A percentile compares a stretch with the other conserved stretches of the same genome.
These are phyloP conservation scores for Peromyscus attwateri DNA, from an alignment of 2,797 vertebrate genomes.

Conservation along the genomic window DNA sequence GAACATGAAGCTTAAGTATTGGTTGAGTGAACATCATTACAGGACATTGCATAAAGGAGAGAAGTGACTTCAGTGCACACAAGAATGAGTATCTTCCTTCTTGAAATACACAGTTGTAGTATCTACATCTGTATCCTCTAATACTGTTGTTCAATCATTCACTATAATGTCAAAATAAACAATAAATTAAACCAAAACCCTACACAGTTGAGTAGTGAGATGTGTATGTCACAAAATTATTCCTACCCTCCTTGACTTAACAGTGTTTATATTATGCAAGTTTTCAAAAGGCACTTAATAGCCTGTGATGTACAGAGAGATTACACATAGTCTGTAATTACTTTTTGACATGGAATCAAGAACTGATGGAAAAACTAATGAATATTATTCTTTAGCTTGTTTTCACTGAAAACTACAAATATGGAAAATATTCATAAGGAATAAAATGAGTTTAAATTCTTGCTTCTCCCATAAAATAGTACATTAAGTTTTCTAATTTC, in stretches of 20 bases:
- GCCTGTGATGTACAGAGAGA: conserved; percentile 49
- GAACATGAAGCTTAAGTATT: conserved; percentile 13
- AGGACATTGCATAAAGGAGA: not conserved
- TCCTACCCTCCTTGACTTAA: conserved; percentile 26
- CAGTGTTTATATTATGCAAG: conserved; percentile 25
- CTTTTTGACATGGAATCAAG: conserved; percentile 66
- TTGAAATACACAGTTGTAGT: not conserved
- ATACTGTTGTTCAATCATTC: not conserved
- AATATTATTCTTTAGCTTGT: conserved; percentile 26
- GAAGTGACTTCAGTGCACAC: not conserved
- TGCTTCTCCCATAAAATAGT: conserved; percentile 33
- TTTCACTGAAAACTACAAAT: conserved; percentile 25
- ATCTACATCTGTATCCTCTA: not conserved
- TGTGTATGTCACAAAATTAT: conserved; percentile 26
- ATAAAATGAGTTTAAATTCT: not conserved
- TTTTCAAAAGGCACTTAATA: conserved; percentile 48
- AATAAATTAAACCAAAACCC: conserved; percentile 52
- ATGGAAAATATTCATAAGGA: not conserved
- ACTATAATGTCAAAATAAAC: conserved; percentile 46
- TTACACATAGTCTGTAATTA: conserved; percentile 46
- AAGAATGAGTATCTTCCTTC: not conserved
- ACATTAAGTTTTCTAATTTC: conserved; percentile 33
- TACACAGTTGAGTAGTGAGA: not conserved
- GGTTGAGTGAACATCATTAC: not conserved
- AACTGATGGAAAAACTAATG: conserved; percentile 43